Percentiles rank a stretch among this genome's conserved stretches.
phyloP scores from a whole-genome alignment of 37 sponge, comb jelly and placozoan species.

The Spongilla lacustris region DNA sequence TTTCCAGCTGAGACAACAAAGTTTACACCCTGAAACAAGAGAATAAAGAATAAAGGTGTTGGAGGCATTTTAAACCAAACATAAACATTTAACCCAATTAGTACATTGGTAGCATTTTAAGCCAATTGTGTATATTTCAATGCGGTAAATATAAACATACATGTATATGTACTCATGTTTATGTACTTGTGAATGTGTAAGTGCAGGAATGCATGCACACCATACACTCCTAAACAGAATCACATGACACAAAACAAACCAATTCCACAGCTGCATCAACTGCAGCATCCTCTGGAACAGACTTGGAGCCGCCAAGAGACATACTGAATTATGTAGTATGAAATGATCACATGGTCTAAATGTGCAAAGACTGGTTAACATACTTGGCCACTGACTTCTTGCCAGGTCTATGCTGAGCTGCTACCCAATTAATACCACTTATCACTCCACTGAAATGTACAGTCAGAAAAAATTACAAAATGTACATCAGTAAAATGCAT shows the following conservation, averaged over 20 bases:
- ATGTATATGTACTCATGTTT: not conserved
- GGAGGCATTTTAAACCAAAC: no score
- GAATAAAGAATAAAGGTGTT: no score
- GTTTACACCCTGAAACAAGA: slow-evolving; percentile 50
- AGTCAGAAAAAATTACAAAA: no score
- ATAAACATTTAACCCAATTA: no score
- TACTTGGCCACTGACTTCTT: slow-evolving; percentile 61
- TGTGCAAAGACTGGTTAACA: no score
- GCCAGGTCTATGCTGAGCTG: slow-evolving; percentile 13
- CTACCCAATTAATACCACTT: slow-evolving; percentile 49
- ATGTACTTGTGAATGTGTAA: no score
- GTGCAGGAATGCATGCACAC: not conserved
- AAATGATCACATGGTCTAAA: no score
- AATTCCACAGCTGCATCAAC: slow-evolving; percentile 57
- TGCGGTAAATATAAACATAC: no score
- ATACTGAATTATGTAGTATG: slow-evolving; percentile 46
- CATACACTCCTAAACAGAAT: not conserved
- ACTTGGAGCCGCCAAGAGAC: slow-evolving; percentile 80
- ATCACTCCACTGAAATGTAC: slow-evolving; percentile 49
- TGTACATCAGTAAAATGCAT: no score
- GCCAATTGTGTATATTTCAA: no score
- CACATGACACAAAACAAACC: slow-evolving; percentile 26
- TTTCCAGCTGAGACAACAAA: slow-evolving; percentile 78
- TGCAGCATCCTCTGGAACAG: slow-evolving; percentile 57
- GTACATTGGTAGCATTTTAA: no score